Percentiles rank a stretch among this genome's conserved stretches.
Evolutionary conservation across 1,140 invertebrate species (phyloP).

Genomic region (Zaprionus taronus): DNA sequence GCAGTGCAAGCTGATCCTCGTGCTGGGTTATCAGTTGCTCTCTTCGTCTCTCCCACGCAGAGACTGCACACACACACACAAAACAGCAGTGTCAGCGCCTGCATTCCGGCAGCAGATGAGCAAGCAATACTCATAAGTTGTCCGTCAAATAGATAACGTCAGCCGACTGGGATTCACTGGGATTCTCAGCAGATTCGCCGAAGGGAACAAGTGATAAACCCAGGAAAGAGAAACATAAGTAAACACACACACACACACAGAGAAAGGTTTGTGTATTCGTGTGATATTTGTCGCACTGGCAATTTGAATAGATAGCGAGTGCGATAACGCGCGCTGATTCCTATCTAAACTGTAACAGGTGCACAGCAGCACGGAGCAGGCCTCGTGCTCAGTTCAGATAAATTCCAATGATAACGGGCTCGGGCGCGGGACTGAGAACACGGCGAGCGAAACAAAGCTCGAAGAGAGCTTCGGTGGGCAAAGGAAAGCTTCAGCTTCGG

Average conservation of each 20-base stretch:
- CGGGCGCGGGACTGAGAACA: conserved; percentile 12
- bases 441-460: conserved; percentile 60
- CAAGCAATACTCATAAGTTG: conserved; percentile 18
- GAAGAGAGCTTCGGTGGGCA: conserved; percentile 63
- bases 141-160: conserved; percentile 29
- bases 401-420: conserved; percentile 75
- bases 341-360: conserved; percentile 82
- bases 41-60: conserved; percentile 6
- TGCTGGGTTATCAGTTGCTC: conserved; percentile 29
- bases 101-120: neutral
- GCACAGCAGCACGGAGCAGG: conserved; percentile 68
- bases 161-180: conserved; percentile 1
- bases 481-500: conserved; percentile 56
- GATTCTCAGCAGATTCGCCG: conserved; percentile 4
- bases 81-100: neutral
- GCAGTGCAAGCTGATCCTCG: conserved; percentile 29
- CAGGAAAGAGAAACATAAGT: conserved; percentile 33
- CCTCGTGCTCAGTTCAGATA: conserved; percentile 60
- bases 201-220: conserved; percentile 5
- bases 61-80: neutral
- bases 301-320: conserved; percentile 59
- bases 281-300: conserved; percentile 12
- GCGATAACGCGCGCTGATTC: conserved; percentile 78
- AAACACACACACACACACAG: conserved; percentile 23
- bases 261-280: neutral